Evolutionary conservation across 2,888 invertebrate genomes (phyloP).

Genomic region (Caenorhabditis japonica): DNA sequence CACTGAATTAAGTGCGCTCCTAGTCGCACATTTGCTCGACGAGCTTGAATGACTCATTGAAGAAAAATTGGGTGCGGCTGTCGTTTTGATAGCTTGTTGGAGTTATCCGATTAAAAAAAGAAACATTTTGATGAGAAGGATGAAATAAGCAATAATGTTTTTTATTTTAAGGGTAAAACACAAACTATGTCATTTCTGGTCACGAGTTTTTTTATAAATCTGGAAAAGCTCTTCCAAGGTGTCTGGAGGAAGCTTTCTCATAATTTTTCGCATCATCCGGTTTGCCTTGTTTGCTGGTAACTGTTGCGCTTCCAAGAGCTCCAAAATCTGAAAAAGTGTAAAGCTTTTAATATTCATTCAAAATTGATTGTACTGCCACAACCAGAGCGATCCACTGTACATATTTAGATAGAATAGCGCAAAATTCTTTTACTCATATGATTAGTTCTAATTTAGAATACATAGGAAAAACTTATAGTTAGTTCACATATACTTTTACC

Average conservation of each 20-base stretch:
- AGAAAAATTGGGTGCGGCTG: conserved; percentile 33
- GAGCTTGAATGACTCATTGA: conserved; percentile 33
- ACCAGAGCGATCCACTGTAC: too few relatives aligned
- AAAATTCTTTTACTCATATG: background rate
- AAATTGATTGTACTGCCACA: too few relatives aligned
- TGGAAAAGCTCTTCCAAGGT: conserved; percentile 43
- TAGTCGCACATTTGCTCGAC: conserved; percentile 30
- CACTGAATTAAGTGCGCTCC: conserved; percentile 42
- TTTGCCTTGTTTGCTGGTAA: conserved; percentile 40
- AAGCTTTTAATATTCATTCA: background rate
- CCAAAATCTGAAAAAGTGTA: conserved; percentile 43
- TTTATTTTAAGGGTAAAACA: too few relatives aligned
- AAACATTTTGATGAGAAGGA: conserved; percentile 17
- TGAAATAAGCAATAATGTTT: background rate
- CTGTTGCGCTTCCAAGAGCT: conserved; percentile 45
- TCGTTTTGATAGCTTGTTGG: conserved; percentile 15
- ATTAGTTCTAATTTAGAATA: background rate
- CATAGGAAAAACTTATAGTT: too few relatives aligned
- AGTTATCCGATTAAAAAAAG: conserved; percentile 10
- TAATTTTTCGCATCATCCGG: conserved; percentile 45
- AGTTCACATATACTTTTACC: background rate
- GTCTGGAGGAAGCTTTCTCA: conserved; percentile 46
- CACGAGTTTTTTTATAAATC: conserved; percentile 42
- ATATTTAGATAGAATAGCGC: background rate
- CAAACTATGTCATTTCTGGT: too few relatives aligned